These are phyloP conservation scores for Luscinia megarhynchos DNA, from an alignment of 2,797 vertebrate genomes.

Conservation along the genomic window DNA sequence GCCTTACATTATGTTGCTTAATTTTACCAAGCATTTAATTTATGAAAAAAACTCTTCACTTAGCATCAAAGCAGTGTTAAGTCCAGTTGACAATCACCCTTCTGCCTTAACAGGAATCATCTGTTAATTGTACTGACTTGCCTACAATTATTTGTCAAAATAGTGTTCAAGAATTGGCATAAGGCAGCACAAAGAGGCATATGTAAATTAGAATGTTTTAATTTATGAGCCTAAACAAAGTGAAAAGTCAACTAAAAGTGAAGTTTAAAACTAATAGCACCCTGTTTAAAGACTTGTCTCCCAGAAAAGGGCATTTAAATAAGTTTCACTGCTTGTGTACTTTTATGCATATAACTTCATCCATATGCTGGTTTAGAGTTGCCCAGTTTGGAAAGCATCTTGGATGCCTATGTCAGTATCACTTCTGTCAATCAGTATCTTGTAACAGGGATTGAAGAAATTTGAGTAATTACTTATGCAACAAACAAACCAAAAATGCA, in stretches of 20 bases:
- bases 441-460: not conserved
- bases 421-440: conserved; percentile 21
- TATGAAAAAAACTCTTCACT: not conserved
- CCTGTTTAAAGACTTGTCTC: not conserved
- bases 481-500: not conserved
- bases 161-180: not conserved
- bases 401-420: conserved; percentile 8
- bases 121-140: conserved; percentile 5
- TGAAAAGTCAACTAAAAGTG: conserved; percentile 18
- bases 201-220: not conserved
- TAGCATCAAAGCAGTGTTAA: not conserved
- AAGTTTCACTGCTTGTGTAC: not conserved
- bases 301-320: conserved; percentile 5
- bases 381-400: conserved; percentile 40
- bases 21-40: not conserved
- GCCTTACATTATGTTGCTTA: not conserved
- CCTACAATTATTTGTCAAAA: conserved; percentile 1
- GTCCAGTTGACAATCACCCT: conserved; percentile 21
- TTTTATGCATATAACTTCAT: not conserved
- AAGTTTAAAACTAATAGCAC: conserved; percentile 16
- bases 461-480: not conserved
- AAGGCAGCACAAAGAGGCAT: not conserved
- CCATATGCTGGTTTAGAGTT: not conserved
- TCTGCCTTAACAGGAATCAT: not conserved
- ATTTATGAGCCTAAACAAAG: conserved; percentile 14